These are phyloP conservation scores for Protodeltote pygarga DNA, from an alignment of 2,888 invertebrate species.

Conservation along the genomic window DNA sequence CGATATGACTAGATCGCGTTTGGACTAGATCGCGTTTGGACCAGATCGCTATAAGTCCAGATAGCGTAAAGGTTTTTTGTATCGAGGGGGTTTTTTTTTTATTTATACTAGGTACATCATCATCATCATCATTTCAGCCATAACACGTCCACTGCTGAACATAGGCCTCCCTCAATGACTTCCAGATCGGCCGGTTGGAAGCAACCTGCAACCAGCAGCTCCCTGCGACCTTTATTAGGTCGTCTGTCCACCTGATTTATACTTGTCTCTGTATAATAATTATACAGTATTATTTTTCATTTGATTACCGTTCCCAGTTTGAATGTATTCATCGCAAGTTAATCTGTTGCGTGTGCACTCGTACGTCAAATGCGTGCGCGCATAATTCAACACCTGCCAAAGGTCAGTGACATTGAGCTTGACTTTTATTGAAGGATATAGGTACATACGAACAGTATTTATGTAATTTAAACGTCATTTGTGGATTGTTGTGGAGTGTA, in stretches of 20 bases:
- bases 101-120: too few species aligned
- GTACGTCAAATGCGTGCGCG: constrained; percentile 24
- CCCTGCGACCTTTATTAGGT: constrained; percentile 8
- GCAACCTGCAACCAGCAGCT: constrained; percentile 23
- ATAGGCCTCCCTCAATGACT: constrained; percentile 8
- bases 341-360: constrained; percentile 16
- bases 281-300: neutral
- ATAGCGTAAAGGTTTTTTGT: too few species aligned
- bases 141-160: too few species aligned
- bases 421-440: constrained; percentile 39
- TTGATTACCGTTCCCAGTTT: neutral
- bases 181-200: constrained; percentile 13
- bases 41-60: too few species aligned
- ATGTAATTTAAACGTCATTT: too few species aligned
- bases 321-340: constrained; percentile 3
- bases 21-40: too few species aligned
- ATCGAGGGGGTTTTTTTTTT: too few species aligned
- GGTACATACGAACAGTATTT: constrained; percentile 1
- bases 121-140: too few species aligned
- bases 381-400: constrained; percentile 47
- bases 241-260: constrained; percentile 26
- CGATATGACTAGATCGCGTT: too few species aligned
- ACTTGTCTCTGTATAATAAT: too few species aligned
- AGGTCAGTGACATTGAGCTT: constrained; percentile 54
- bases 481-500: too few species aligned